Percentiles rank a stretch among this genome's conserved stretches.
These are phyloP conservation scores for Apodemus agrarius DNA, from an alignment of 2,797 vertebrate species.

Conservation along the genomic window DNA sequence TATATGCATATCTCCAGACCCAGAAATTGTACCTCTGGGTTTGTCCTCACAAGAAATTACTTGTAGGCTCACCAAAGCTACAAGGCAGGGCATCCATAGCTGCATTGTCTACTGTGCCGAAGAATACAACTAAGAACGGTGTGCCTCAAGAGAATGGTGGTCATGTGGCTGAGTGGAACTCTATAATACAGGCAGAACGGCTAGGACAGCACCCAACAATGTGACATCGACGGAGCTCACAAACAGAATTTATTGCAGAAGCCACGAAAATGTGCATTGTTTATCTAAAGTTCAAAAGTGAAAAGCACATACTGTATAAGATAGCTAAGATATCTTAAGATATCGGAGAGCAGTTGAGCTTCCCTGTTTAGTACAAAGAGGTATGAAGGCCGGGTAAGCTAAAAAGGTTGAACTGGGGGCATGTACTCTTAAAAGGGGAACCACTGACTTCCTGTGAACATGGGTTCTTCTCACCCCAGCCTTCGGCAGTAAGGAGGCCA, in stretches of 20 bases:
- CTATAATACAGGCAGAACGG: neutral
- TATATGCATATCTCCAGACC: neutral
- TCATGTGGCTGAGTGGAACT: neutral
- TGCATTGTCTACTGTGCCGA: neutral
- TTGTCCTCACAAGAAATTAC: too few species aligned
- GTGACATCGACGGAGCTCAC: too few species aligned
- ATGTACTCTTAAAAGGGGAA: constrained; percentile 47
- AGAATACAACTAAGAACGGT: neutral
- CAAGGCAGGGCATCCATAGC: neutral
- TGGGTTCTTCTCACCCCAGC: neutral
- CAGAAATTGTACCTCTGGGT: too few species aligned
- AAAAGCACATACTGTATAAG: neutral
- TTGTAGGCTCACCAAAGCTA: neutral
- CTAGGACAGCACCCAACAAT: neutral
- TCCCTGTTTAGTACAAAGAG: neutral
- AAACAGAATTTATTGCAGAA: neutral
- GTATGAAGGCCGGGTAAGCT: neutral
- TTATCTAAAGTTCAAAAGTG: neutral
- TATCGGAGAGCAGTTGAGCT: neutral
- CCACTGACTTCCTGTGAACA: constrained; percentile 56
- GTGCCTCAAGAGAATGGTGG: neutral
- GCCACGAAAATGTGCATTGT: neutral
- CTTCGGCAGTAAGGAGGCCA: neutral
- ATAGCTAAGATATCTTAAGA: neutral
- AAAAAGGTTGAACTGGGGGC: neutral